A percentile compares a stretch with the other conserved stretches of the same genome.
Evolutionary conservation across 2,888 invertebrate species (phyloP).

Genomic region (Crossocerus cetratus): DNA sequence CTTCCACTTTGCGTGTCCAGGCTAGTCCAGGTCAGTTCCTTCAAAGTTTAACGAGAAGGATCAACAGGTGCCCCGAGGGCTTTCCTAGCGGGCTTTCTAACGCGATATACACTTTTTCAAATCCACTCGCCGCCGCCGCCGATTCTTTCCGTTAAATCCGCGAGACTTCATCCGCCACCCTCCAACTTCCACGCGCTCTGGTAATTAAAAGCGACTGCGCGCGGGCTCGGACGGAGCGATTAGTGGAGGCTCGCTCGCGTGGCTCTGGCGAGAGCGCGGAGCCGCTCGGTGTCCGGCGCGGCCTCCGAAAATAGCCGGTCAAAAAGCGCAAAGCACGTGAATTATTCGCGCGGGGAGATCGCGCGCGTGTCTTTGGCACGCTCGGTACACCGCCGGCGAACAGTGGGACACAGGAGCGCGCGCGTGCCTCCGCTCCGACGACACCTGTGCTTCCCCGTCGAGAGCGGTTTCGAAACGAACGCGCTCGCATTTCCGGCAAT

Average conservation of each 20-base stretch:
- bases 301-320: neutral
- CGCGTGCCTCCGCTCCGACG: too few species aligned
- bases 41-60: conserved; percentile 69
- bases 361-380: neutral
- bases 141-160: neutral
- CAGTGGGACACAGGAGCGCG: neutral
- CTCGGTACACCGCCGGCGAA: neutral
- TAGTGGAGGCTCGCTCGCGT: too few species aligned
- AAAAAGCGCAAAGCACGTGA: neutral
- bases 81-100: conserved; percentile 52
- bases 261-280: neutral
- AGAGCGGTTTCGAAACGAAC: too few species aligned
- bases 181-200: neutral
- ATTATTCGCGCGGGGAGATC: neutral
- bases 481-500: too few species aligned
- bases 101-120: conserved; percentile 42
- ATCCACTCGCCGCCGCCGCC: conserved; percentile 21
- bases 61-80: conserved; percentile 71
- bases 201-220: too few species aligned
- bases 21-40: conserved; percentile 67
- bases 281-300: neutral
- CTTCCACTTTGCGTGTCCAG: conserved; percentile 56
- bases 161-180: neutral
- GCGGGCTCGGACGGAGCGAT: too few species aligned
- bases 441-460: neutral